A percentile compares a stretch with the other conserved stretches of the same genome.
phyloP scores from a whole-genome alignment of 2,888 invertebrate genomes.

The Volucella inanis region DNA sequence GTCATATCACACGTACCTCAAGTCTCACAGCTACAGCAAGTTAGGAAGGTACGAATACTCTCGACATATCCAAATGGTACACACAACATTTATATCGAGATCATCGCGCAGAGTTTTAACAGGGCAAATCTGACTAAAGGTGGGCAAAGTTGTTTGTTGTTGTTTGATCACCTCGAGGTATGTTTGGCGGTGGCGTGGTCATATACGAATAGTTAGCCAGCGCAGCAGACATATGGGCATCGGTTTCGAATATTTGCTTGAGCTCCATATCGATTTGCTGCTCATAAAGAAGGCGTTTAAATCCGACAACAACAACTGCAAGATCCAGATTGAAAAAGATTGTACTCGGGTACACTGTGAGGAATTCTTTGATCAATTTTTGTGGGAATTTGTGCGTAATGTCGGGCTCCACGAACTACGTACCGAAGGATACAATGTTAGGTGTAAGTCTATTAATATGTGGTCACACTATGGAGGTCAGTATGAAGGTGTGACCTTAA shows the following conservation, averaged over 20 bases:
- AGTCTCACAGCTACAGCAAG: constrained; percentile 59
- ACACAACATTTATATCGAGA: constrained; percentile 53
- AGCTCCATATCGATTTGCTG: constrained; percentile 52
- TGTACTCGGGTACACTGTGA: too few species aligned
- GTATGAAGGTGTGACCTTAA: too few species aligned
- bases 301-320: constrained; percentile 42
- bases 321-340: too few species aligned
- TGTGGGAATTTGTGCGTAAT: too few species aligned
- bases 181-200: constrained; percentile 24
- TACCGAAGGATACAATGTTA: too few species aligned
- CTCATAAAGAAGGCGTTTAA: constrained; percentile 56
- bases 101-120: constrained; percentile 53
- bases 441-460: too few species aligned
- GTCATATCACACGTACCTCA: constrained; percentile 73
- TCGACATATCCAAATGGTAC: constrained; percentile 21
- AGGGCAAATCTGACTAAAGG: constrained; percentile 30
- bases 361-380: too few species aligned
- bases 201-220: constrained; percentile 34
- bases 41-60: constrained; percentile 10
- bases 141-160: constrained; percentile 70
- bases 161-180: constrained; percentile 60
- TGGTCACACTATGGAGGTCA: too few species aligned
- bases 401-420: too few species aligned
- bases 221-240: constrained; percentile 72
- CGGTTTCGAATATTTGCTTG: constrained; percentile 68